Evolutionary conservation across 2,113 vertebrate genomes (phyloP).

Genomic region (Vombatus ursinus): DNA sequence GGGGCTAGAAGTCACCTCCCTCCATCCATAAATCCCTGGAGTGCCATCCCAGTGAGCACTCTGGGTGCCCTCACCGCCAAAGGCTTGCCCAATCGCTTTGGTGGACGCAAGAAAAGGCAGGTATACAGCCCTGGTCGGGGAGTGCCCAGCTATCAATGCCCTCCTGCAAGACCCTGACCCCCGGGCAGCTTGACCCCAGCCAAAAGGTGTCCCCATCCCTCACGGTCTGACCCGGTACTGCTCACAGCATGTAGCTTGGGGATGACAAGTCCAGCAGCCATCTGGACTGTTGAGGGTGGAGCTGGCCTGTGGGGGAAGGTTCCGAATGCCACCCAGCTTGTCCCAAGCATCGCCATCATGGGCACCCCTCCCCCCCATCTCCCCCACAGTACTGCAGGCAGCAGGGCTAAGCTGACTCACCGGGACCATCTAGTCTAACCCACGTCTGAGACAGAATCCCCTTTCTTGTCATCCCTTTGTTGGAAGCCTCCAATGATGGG

Average conservation of each 20-base stretch:
- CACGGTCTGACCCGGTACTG: neutral
- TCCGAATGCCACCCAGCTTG: neutral
- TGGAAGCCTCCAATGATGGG: neutral
- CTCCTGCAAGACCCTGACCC: neutral
- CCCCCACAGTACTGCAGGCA: neutral
- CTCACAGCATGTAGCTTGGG: neutral
- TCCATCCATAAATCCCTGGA: neutral
- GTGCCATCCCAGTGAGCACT: neutral
- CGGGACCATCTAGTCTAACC: neutral
- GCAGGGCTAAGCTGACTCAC: no score
- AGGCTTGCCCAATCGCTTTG: neutral
- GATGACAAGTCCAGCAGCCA: neutral
- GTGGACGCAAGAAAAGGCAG: neutral
- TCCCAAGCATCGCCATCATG: neutral
- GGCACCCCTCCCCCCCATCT: neutral
- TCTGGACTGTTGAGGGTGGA: neutral
- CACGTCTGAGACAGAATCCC: no score
- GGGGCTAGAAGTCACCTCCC: constrained; percentile 30
- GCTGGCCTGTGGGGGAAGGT: neutral
- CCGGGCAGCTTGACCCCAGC: no score
- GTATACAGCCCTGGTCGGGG: neutral
- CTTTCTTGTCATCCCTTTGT: neutral
- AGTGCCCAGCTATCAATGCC: neutral
- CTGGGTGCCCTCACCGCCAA: neutral
- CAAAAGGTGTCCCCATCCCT: neutral